Conservation (phyloP, 2,113 vertebrate species). For the Syrrhaptes paradoxus region DNA sequence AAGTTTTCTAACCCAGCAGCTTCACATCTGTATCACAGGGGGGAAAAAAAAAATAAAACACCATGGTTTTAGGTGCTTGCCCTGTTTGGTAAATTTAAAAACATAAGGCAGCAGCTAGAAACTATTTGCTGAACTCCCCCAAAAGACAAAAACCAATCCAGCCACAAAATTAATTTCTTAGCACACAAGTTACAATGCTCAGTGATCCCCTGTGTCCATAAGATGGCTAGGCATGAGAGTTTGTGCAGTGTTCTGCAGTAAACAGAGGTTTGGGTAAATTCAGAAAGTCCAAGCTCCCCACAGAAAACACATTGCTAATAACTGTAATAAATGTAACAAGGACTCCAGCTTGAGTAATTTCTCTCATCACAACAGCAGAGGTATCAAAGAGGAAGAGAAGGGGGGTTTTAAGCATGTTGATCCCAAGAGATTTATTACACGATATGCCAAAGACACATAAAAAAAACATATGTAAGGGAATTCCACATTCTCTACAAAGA, state of each 20-base stretch:
- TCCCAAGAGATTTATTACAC: background rate
- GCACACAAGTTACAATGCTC: background rate
- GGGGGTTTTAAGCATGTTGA: background rate
- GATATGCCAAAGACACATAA: background rate
- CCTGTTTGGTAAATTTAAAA: background rate
- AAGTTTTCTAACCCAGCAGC: background rate
- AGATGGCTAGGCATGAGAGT: rapidly evolving
- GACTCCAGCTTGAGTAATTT: background rate
- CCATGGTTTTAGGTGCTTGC: background rate
- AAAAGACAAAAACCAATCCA: background rate
- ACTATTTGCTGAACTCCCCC: background rate
- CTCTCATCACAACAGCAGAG: background rate
- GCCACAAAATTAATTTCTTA: background rate
- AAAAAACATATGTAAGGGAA: background rate
- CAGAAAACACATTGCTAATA: background rate
- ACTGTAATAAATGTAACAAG: background rate
- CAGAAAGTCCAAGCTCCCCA: background rate
- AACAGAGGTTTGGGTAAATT: background rate
- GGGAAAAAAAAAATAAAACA: background rate
- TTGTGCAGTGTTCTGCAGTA: background rate
- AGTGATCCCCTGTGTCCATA: background rate
- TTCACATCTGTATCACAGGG: background rate
- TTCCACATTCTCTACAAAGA: background rate
- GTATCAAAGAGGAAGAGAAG: background rate
- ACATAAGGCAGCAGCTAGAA: background rate